phyloP scores from a whole-genome alignment of 1,140 invertebrate species.

The Cepaea nemoralis region DNA sequence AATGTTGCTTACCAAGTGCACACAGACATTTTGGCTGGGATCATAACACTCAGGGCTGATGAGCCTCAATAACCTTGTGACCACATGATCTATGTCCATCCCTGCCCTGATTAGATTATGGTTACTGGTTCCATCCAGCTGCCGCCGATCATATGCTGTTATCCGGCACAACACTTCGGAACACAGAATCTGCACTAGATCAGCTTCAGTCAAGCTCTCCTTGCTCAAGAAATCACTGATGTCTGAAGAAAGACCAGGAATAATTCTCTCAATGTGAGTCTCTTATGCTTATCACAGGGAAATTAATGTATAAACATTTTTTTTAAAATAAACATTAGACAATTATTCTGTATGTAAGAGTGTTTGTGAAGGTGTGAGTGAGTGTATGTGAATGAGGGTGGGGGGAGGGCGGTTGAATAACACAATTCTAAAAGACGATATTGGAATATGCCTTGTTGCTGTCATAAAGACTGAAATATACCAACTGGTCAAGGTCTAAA shows the following conservation, averaged over 20 bases:
- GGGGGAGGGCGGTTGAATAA: too few relatives aligned
- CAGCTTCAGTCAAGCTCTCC: neutral
- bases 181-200: neutral
- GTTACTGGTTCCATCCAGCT: neutral
- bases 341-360: too few relatives aligned
- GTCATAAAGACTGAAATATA: too few relatives aligned
- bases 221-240: neutral
- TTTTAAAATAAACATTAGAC: too few relatives aligned
- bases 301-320: too few relatives aligned
- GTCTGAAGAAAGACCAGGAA: neutral
- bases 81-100: constrained; percentile 5
- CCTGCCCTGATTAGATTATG: neutral
- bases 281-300: too few relatives aligned
- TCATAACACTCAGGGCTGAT: constrained; percentile 3
- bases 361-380: too few relatives aligned
- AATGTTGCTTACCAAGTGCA: neutral
- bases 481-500: too few relatives aligned
- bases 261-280: too few relatives aligned
- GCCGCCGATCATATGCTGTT: neutral
- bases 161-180: neutral
- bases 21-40: neutral
- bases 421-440: too few relatives aligned
- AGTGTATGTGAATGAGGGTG: too few relatives aligned
- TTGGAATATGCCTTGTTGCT: too few relatives aligned
- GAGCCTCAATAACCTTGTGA: neutral